Evolutionary conservation across 1,140 invertebrate species (phyloP).

Genomic region (Latrodectus geometricus): DNA sequence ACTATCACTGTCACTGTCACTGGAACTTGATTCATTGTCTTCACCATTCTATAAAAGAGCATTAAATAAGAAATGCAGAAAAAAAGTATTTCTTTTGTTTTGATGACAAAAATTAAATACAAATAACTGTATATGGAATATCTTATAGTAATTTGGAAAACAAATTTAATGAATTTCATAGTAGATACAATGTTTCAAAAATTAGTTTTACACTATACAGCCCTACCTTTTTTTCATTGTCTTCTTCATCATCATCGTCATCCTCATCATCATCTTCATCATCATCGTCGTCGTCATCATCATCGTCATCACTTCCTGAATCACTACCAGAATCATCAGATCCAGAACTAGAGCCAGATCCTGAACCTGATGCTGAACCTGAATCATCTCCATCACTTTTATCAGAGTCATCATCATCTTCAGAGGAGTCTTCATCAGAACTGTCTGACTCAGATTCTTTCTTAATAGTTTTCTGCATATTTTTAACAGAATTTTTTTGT

Average conservation of each 20-base stretch:
- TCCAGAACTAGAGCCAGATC: constrained; percentile 56
- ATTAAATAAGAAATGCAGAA: background rate
- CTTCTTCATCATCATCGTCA: constrained; percentile 52
- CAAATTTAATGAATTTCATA: no score
- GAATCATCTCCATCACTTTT: constrained; percentile 55
- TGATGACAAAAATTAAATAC: no score
- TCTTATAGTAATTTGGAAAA: no score
- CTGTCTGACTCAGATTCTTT: constrained; percentile 59
- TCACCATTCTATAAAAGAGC: constrained; percentile 41
- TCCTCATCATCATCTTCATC: constrained; percentile 56
- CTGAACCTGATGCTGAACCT: constrained; percentile 51
- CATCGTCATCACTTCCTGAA: constrained; percentile 60
- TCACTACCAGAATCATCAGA: constrained; percentile 62
- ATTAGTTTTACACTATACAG: background rate
- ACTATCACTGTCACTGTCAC: constrained; percentile 55
- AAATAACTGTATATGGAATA: no score
- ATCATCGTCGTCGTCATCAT: constrained; percentile 55
- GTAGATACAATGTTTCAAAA: no score
- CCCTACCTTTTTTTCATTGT: constrained; percentile 56
- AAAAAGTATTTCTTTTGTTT: no score
- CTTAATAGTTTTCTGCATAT: constrained; percentile 17
- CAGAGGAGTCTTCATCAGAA: constrained; percentile 59
- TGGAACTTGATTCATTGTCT: constrained; percentile 53
- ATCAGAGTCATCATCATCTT: constrained; percentile 59
- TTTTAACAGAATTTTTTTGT: background rate